Evolutionary conservation across 1,140 invertebrate genomes (phyloP).

Genomic region (Metaphire vulgaris): DNA sequence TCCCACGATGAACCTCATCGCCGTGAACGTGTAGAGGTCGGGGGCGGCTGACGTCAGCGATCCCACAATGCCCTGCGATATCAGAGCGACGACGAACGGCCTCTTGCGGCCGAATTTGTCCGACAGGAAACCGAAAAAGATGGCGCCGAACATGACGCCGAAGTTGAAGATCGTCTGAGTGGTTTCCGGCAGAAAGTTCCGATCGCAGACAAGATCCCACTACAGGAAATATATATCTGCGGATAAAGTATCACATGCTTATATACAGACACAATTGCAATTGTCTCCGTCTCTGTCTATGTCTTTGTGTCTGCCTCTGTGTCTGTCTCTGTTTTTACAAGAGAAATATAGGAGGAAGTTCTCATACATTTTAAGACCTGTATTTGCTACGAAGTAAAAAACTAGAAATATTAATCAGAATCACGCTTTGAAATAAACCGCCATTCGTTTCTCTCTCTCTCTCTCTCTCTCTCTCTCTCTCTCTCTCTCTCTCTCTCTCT

Average conservation of each 20-base stretch:
- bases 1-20: slow-evolving; percentile 22
- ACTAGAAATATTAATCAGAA: no score
- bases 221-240: slow-evolving; percentile 42
- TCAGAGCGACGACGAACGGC: slow-evolving; percentile 16
- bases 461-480: no score
- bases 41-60: slow-evolving; percentile 12
- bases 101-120: slow-evolving; percentile 57
- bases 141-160: slow-evolving; percentile 68
- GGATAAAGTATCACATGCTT: not conserved
- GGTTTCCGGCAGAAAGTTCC: slow-evolving; percentile 61
- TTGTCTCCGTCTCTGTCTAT: no score
- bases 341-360: no score
- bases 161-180: slow-evolving; percentile 71
- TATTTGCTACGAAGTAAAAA: no score
- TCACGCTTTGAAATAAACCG: no score
- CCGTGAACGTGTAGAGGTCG: slow-evolving; percentile 19
- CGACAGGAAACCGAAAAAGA: slow-evolving; percentile 68
- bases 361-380: no score
- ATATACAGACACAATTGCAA: not conserved
- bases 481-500: no score
- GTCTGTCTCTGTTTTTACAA: no score
- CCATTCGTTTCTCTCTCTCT: no score
- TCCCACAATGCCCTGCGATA: slow-evolving; percentile 18
- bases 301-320: no score
- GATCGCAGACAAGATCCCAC: slow-evolving; percentile 68